Percentiles rank a stretch among this genome's conserved stretches.
These are phyloP conservation scores for Halesus radiatus DNA, from an alignment of 1,140 invertebrate genomes.

Conservation along the genomic window DNA sequence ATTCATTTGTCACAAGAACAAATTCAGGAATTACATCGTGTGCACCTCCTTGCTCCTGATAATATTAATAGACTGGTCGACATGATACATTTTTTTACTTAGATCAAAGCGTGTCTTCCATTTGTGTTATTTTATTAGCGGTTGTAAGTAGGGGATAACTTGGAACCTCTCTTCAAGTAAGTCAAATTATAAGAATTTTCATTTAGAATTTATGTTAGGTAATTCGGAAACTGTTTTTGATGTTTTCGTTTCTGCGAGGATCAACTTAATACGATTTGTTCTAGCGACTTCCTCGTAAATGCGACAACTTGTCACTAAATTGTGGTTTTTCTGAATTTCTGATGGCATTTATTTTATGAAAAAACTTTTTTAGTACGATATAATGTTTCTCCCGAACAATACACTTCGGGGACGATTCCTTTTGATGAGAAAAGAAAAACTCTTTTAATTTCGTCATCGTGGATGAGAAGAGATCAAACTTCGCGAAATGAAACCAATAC, in stretches of 20 bases:
- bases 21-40: too few relatives aligned
- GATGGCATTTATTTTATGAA: not conserved
- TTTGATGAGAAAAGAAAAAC: constrained; percentile 44
- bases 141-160: too few relatives aligned
- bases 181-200: too few relatives aligned
- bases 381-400: constrained; percentile 31
- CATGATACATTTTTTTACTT: too few relatives aligned
- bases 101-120: too few relatives aligned
- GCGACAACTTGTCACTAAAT: not conserved
- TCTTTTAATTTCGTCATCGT: constrained; percentile 49
- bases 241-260: not conserved
- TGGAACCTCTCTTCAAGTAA: too few relatives aligned
- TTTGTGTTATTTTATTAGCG: too few relatives aligned
- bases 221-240: too few relatives aligned
- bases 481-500: constrained; percentile 54
- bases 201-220: too few relatives aligned
- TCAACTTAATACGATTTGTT: not conserved
- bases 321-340: not conserved
- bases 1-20: too few relatives aligned
- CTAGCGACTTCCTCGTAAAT: not conserved
- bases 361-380: constrained; percentile 25
- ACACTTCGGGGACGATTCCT: not conserved
- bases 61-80: too few relatives aligned
- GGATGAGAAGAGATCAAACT: constrained; percentile 18
- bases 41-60: too few relatives aligned